Conservation (phyloP, 2,888 invertebrate species). For the Falcaria lacertinaria region DNA sequence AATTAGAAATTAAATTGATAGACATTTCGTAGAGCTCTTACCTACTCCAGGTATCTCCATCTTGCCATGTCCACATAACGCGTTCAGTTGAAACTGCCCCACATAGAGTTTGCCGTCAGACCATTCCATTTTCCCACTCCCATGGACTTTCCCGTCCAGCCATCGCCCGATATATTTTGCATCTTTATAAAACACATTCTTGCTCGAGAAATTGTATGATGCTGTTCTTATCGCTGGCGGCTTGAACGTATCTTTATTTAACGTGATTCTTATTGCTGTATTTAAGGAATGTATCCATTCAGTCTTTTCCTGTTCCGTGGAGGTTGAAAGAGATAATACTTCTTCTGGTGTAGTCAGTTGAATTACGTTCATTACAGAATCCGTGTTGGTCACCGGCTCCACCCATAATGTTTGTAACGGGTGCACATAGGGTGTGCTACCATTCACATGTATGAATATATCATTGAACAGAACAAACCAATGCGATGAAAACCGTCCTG, state of each 20-base stretch:
- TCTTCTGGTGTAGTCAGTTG: conserved; percentile 90
- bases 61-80: conserved; percentile 85
- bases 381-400: conserved; percentile 84
- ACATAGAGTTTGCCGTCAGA: conserved; percentile 87
- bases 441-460: conserved; percentile 86
- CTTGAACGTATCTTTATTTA: conserved; percentile 82
- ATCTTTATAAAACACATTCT: conserved; percentile 85
- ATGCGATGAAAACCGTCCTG: conserved; percentile 87
- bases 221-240: conserved; percentile 87
- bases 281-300: conserved; percentile 90
- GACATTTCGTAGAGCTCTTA: conserved; percentile 27
- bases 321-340: conserved; percentile 82
- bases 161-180: conserved; percentile 90
- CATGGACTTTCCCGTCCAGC: conserved; percentile 91
- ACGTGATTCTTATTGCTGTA: conserved; percentile 83
- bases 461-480: conserved; percentile 92
- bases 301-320: conserved; percentile 84
- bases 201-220: conserved; percentile 84
- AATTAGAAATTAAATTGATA: too few species aligned
- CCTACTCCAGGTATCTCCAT: conserved; percentile 83
- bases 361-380: conserved; percentile 81
- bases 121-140: conserved; percentile 90
- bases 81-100: conserved; percentile 89
- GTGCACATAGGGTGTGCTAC: conserved; percentile 83
- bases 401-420: conserved; percentile 89